A percentile compares a stretch with the other conserved stretches of the same genome.
Evolutionary conservation across 2,797 vertebrate species (phyloP).

Genomic region (Discoglossus pictus): DNA sequence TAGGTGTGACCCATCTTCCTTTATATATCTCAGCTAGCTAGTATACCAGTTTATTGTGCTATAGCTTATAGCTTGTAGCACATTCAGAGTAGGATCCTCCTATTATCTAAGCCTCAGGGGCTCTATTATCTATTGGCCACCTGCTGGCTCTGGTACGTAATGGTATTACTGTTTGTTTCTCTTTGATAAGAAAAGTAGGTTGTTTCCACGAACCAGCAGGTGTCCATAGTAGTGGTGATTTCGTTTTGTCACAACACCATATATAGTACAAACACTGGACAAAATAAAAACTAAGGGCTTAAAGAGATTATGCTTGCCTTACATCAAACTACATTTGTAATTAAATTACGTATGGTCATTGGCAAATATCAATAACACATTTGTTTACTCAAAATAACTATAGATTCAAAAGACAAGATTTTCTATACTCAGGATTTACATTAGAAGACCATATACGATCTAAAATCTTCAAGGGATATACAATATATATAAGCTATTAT

Average conservation of each 20-base stretch:
- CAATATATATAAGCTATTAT: too few species aligned
- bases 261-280: neutral
- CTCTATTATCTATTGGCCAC: conserved; percentile 24
- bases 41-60: conserved; percentile 15
- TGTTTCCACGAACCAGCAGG: conserved; percentile 19
- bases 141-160: conserved; percentile 22
- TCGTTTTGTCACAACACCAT: conserved; percentile 20
- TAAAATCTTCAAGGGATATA: too few species aligned
- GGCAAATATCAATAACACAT: too few species aligned
- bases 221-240: conserved; percentile 24
- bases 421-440: too few species aligned
- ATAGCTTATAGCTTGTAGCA: conserved; percentile 35
- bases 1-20: conserved; percentile 45
- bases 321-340: too few species aligned
- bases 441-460: too few species aligned
- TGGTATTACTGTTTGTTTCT: conserved; percentile 32
- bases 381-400: too few species aligned
- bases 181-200: conserved; percentile 21
- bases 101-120: conserved; percentile 38
- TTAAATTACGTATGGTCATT: too few species aligned
- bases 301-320: too few species aligned
- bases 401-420: too few species aligned
- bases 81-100: conserved; percentile 28
- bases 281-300: too few species aligned
- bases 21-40: conserved; percentile 25